phyloP scores from a whole-genome alignment of 2,113 vertebrate genomes.

The Tenebrosternarchus preto region DNA sequence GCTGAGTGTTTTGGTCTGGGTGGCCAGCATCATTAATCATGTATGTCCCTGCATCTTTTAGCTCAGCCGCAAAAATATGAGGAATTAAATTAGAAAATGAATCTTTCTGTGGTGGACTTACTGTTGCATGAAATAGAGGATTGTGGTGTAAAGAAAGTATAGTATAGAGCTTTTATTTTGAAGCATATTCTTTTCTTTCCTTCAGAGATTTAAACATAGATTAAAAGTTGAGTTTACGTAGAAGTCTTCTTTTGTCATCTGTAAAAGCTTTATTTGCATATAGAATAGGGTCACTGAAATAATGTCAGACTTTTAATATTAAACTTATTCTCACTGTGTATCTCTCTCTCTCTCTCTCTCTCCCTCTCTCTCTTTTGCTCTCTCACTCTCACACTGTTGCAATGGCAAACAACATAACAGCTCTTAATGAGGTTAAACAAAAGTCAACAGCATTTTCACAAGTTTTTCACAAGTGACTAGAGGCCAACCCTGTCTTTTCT shows the following conservation, averaged over 20 bases:
- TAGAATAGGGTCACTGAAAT: too few species aligned
- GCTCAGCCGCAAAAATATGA: conserved; percentile 11
- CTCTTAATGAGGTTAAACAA: too few species aligned
- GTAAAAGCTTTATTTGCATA: not conserved
- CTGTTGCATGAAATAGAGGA: conserved; percentile 16
- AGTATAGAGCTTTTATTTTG: not conserved
- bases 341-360: not conserved
- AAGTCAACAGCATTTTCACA: too few species aligned
- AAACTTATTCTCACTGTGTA: not conserved
- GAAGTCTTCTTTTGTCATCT: not conserved
- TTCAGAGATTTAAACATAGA: not conserved
- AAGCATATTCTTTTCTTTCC: not conserved
- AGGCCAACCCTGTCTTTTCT: too few species aligned
- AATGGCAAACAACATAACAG: too few species aligned
- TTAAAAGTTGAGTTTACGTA: not conserved
- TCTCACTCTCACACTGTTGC: not conserved
- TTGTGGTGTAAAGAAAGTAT: not conserved
- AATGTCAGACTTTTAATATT: not conserved
- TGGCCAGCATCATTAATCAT: conserved; percentile 42
- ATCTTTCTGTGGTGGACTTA: conserved; percentile 7
- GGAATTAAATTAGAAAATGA: conserved; percentile 34
- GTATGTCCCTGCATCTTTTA: conserved; percentile 13
- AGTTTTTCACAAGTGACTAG: too few species aligned
- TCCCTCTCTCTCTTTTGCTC: not conserved
- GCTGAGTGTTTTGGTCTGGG: conserved; percentile 39